Evolutionary conservation across 1,140 invertebrate species (phyloP), one percentile per base, ranked within the genome.

Genomic region (Neodiprion pinetum): DNA sequence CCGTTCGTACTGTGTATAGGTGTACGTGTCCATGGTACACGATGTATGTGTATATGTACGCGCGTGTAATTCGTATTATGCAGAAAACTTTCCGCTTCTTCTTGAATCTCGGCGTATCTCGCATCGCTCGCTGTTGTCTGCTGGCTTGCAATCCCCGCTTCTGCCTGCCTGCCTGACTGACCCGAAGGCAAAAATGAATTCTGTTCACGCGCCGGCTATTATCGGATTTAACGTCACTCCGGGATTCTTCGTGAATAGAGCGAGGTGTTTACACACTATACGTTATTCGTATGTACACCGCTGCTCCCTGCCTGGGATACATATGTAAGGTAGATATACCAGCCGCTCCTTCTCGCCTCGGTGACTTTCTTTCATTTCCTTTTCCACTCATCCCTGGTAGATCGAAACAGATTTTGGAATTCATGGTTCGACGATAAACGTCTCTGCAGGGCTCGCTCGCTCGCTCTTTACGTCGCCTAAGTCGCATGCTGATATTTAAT

Each of bases 211-310:
- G 53, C 11, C n/a, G 53, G 11, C 53, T 61, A 61, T 61, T 61
- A 61, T 61, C 53, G 53, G 53, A 61, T 61, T 61, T 61, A 61
- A 61, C 53, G 53, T 61, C 53, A 61, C 11, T 61, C 50, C 11
- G 11, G 53, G 53, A 61, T 8, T 61, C 11, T 61, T 17, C 9
- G 53, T 61, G 53, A 61, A 61, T 61, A 61, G 53, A 61, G 53
- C 53, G 53, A 61, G 53, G 53, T 61, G 7, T 61, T 61, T 61
- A 61, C 53, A 17, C 4, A 17, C 53, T 12, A 61, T 8, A 11
- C 53, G 11, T 17, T 40, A 40, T 40, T 3, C 5, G 28, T 40
- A 40, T 5, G 5, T 40, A 40, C 28, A 40, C 28, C 28, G 28
- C 28, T 40, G 28, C 53, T 17, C 53, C 53, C 53, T n/a, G 11